Conservation (phyloP, 2,797 vertebrate species). For the Macroramphosus scolopax region DNA sequence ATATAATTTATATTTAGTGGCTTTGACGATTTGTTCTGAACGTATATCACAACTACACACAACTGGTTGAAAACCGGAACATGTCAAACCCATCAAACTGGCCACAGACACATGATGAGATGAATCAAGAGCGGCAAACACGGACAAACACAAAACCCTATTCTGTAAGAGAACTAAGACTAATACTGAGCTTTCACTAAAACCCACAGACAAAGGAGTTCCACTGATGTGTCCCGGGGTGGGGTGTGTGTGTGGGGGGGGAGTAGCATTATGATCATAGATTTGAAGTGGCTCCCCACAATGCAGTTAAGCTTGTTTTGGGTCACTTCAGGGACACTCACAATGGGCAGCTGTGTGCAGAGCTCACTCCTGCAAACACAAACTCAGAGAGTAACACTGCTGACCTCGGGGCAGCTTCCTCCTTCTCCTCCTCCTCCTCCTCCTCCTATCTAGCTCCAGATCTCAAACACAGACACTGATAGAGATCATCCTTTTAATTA, state of each 20-base stretch:
- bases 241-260: too few species aligned
- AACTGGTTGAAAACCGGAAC: too few species aligned
- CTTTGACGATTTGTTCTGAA: too few species aligned
- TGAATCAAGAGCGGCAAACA: slow-evolving; percentile 7
- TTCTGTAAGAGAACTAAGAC: slow-evolving; percentile 14
- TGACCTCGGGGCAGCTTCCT: slow-evolving; percentile 53
- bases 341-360: slow-evolving; percentile 49
- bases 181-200: slow-evolving; percentile 1
- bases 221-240: slow-evolving; percentile 17
- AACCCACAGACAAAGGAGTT: slow-evolving; percentile 19
- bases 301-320: slow-evolving; percentile 29
- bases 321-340: slow-evolving; percentile 48
- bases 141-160: slow-evolving; percentile 13
- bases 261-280: slow-evolving; percentile 24
- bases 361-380: too few species aligned
- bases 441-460: too few species aligned
- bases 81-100: too few species aligned
- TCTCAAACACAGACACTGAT: too few species aligned
- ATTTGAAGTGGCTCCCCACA: slow-evolving; percentile 25
- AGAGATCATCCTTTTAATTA: too few species aligned
- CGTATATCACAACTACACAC: too few species aligned
- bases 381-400: slow-evolving; percentile 14
- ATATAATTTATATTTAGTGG: too few species aligned
- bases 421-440: slow-evolving; percentile 28
- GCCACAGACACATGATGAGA: slow-evolving; percentile 21